Evolutionary conservation across 2,113 vertebrate genomes (phyloP).

Genomic region (Chitala chitala): DNA sequence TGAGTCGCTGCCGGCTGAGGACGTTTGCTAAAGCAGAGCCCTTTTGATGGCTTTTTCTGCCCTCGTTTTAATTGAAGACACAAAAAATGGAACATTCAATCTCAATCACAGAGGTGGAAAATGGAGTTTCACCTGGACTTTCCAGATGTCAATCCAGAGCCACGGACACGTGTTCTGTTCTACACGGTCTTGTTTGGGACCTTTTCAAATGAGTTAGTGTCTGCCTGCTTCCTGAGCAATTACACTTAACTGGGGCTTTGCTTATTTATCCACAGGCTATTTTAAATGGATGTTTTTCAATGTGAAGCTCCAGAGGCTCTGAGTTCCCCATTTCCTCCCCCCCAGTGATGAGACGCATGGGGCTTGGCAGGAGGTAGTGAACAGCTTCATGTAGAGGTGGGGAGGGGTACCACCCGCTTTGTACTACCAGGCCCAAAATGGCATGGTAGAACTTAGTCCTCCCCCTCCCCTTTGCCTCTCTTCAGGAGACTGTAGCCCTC

Average conservation of each 20-base stretch:
- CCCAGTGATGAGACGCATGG: neutral
- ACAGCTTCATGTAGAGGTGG: neutral
- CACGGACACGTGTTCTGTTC: constrained; percentile 38
- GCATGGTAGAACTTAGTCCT: neutral
- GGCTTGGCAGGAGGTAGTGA: neutral
- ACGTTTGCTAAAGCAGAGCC: neutral
- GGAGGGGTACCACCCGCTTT: constrained; percentile 18
- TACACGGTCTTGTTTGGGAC: constrained; percentile 32
- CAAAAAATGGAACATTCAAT: constrained; percentile 39
- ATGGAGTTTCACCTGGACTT: constrained; percentile 38
- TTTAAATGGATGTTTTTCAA: constrained; percentile 28
- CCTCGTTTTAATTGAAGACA: constrained; percentile 26
- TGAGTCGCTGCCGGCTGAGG: constrained; percentile 15
- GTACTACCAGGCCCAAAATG: neutral
- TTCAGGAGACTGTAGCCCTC: neutral
- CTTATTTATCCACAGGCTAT: constrained; percentile 42
- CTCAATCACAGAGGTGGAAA: constrained; percentile 15
- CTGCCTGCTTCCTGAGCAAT: constrained; percentile 38
- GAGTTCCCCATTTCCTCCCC: neutral
- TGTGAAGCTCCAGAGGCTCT: constrained; percentile 18
- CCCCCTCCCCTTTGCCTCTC: neutral
- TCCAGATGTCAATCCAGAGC: constrained; percentile 45
- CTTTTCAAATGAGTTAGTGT: constrained; percentile 36
- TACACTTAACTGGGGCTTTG: constrained; percentile 40
- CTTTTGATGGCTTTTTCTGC: constrained; percentile 26